Evolutionary conservation across 2,113 vertebrate species (phyloP).

Genomic region (Progne subis): DNA sequence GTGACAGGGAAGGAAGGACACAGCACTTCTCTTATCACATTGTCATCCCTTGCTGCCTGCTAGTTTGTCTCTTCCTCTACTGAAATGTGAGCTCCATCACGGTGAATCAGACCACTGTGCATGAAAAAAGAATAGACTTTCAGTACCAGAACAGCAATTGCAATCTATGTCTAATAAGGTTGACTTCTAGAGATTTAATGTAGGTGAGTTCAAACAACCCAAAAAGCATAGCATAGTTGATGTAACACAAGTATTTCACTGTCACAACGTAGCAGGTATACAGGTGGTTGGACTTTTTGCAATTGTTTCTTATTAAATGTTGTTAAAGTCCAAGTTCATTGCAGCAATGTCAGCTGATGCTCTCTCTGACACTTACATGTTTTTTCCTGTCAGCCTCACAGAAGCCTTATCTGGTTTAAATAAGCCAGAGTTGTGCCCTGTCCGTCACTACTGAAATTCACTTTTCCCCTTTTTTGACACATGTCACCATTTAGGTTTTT

Average conservation of each 20-base stretch:
- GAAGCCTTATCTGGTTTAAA: neutral
- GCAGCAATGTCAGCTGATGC: neutral
- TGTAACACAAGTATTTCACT: neutral
- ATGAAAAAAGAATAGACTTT: neutral
- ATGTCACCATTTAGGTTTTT: neutral
- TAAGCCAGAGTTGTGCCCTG: neutral
- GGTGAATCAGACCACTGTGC: neutral
- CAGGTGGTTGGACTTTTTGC: neutral
- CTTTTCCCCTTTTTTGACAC: neutral
- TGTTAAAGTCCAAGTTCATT: neutral
- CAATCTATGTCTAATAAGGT: neutral
- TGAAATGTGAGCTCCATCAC: neutral
- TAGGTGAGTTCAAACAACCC: neutral
- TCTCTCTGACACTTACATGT: neutral
- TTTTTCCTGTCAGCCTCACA: neutral
- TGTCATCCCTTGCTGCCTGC: neutral
- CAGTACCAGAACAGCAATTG: neutral
- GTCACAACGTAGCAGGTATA: neutral
- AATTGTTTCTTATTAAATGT: neutral
- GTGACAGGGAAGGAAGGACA: neutral
- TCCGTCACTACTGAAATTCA: neutral
- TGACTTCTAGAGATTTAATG: neutral
- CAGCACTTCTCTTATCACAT: neutral
- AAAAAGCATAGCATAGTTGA: neutral
- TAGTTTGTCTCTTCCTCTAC: neutral